Evolutionary conservation across 1,140 invertebrate genomes (phyloP).

Genomic region (Saccostrea cuccullata): DNA sequence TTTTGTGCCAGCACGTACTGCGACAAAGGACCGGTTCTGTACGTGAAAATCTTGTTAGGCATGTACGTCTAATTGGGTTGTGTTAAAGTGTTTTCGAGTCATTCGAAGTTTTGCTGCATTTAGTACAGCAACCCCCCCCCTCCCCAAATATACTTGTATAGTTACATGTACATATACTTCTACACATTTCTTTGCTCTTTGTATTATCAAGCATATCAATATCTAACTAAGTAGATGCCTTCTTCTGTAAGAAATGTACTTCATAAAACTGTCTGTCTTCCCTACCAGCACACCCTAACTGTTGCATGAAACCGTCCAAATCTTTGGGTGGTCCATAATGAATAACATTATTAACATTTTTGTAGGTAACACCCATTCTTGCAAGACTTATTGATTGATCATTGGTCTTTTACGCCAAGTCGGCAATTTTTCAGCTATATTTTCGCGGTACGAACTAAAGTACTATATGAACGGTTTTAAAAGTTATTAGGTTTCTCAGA

Average conservation of each 20-base stretch:
- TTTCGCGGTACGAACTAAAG: no score
- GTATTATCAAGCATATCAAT: background rate
- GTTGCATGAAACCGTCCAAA: conserved; percentile 40
- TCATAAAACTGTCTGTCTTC: background rate
- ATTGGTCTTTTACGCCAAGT: no score
- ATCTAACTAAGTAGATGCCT: background rate
- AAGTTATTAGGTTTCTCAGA: no score
- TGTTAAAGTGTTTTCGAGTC: no score
- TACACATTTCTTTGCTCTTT: background rate
- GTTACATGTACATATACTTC: background rate
- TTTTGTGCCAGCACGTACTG: no score
- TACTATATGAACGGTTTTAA: no score
- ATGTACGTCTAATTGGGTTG: no score
- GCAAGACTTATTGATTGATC: conserved; percentile 37
- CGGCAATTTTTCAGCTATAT: no score
- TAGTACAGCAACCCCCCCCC: no score
- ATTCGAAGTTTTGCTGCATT: no score
- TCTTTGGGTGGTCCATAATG: conserved; percentile 52
- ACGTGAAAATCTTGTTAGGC: background rate
- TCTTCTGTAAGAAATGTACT: conserved; percentile 38
- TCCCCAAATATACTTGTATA: no score
- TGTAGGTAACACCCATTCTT: conserved; percentile 58
- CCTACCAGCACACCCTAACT: conserved; percentile 39
- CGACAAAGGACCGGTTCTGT: no score
- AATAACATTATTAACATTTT: conserved; percentile 40